Percentiles rank a stretch among this genome's conserved stretches.
These are phyloP conservation scores for Luscinia luscinia DNA, from an alignment of 2,797 vertebrate species.

Conservation along the genomic window DNA sequence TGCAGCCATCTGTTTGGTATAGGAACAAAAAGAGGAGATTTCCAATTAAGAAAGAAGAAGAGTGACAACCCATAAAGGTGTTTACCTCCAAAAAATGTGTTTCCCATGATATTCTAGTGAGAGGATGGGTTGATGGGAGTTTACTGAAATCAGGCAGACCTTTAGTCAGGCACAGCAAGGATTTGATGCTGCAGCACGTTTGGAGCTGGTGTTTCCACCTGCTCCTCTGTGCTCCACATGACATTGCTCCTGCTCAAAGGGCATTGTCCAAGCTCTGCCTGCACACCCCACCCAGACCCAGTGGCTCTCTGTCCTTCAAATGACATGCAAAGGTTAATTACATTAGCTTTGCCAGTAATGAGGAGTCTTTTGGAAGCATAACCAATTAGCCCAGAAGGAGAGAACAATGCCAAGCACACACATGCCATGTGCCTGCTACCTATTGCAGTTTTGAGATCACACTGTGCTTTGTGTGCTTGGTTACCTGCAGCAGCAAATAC, in stretches of 20 bases:
- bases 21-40: neutral
- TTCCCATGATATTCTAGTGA: neutral
- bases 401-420: neutral
- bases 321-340: neutral
- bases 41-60: neutral
- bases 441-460: neutral
- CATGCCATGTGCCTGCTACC: rapidly evolving
- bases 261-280: neutral
- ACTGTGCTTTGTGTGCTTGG: neutral
- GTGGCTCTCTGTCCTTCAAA: neutral
- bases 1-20: neutral
- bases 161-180: neutral
- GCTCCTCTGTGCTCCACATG: neutral
- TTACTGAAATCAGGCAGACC: neutral
- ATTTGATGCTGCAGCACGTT: neutral
- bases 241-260: neutral
- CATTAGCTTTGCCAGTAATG: neutral
- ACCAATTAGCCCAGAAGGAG: neutral
- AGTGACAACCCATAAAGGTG: neutral
- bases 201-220: neutral
- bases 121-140: neutral
- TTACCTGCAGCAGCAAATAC: neutral
- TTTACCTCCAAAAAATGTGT: neutral
- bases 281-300: neutral
- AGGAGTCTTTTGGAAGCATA: neutral